These are phyloP conservation scores for Lithophane semibrunnea DNA, from an alignment of 2,888 invertebrate species.

Conservation along the genomic window DNA sequence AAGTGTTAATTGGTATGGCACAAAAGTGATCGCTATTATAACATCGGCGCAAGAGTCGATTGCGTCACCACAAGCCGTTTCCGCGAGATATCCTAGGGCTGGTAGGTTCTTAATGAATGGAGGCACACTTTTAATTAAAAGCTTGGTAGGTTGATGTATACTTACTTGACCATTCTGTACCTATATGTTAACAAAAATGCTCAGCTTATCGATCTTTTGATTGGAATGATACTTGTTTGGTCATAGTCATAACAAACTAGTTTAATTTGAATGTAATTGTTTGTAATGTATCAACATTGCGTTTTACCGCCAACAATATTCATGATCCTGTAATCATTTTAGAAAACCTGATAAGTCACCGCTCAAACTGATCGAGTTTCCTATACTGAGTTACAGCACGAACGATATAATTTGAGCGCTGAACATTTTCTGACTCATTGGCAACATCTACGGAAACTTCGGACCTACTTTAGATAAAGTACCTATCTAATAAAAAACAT, in stretches of 20 bases:
- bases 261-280: neutral
- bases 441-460: neutral
- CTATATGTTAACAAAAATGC: neutral
- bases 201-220: neutral
- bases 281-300: neutral
- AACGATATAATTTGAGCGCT: neutral
- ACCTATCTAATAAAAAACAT: neutral
- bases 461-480: neutral
- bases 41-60: conserved; percentile 64
- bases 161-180: neutral
- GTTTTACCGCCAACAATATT: neutral
- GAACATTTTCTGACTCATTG: neutral
- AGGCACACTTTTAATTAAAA: neutral
- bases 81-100: conserved; percentile 64
- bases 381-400: neutral
- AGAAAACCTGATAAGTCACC: neutral
- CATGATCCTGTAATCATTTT: neutral
- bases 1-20: conserved; percentile 59
- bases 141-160: neutral
- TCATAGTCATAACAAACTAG: neutral
- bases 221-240: too few species aligned
- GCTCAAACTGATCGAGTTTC: neutral
- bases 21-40: conserved; percentile 65
- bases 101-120: conserved; percentile 15
- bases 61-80: conserved; percentile 64